Evolutionary conservation across 2,888 invertebrate species (phyloP), one percentile per base, ranked within the genome.

Genomic region (Pediacus dermestoides): DNA sequence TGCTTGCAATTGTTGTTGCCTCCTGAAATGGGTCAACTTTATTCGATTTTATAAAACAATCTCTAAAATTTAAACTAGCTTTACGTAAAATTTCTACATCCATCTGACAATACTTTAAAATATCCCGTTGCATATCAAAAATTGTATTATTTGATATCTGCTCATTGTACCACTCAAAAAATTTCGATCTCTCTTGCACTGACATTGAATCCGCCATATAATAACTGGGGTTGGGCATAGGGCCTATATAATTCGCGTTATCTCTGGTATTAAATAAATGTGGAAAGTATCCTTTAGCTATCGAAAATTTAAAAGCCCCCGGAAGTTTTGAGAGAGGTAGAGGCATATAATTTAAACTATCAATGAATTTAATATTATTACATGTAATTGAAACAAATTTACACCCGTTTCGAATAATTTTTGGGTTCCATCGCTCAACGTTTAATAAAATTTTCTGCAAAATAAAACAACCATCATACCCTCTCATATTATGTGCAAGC

Each of bases 221-320:
- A n/a, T n/a, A n/a, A n/a, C n/a, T n/a, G n/a, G n/a, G n/a, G n/a
- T n/a, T n/a, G n/a, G n/a, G n/a, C n/a, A n/a, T n/a, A n/a, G 37
- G 37, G 0, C 55, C 56, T 4, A 49, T 37, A 35, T 60, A 58
- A 34, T 51, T 41, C 26, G 37, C 18, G 37, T 60, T 57, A 9
- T 38, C 50, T 46, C 42, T 2, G 44, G 53, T 44, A 13, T 48
- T 44, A 26, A 39, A 44, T 11, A 36, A 18, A 16, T 44, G 35
- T 2, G 45, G 36, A 15, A 43, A 43, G 22, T n/a, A n/a, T n/a
- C n/a, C n/a, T n/a, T n/a, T n/a, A n/a, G n/a, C n/a, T n/a, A n/a
- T n/a, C n/a, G n/a, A n/a, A n/a, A n/a, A n/a, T n/a, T n/a, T n/a
- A n/a, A n/a, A n/a, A n/a, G n/a, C n/a, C n/a, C n/a, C n/a, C 6